These are phyloP conservation scores for Malthinus seriepunctatus DNA, from an alignment of 2,888 invertebrate species.

Conservation along the genomic window DNA sequence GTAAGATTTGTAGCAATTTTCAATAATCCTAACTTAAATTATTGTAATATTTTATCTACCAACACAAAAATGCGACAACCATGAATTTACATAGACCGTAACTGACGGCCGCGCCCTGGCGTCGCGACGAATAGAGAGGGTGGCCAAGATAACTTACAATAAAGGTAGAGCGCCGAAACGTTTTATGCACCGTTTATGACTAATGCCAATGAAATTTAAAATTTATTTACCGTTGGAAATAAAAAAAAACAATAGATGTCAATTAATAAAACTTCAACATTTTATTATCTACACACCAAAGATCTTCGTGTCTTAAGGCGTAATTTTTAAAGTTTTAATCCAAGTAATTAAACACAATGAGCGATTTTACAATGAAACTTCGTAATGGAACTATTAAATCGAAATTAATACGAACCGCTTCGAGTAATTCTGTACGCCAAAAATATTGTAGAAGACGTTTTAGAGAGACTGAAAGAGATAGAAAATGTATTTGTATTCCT, in stretches of 20 bases:
- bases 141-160: slow-evolving; percentile 12
- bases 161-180: neutral
- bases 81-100: slow-evolving; percentile 9
- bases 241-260: slow-evolving; percentile 18
- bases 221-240: neutral
- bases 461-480: slow-evolving; percentile 22
- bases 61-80: slow-evolving; percentile 3
- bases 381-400: slow-evolving; percentile 34
- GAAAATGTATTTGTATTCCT: slow-evolving; percentile 66
- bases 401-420: slow-evolving; percentile 25
- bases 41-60: slow-evolving; percentile 10
- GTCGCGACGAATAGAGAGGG: slow-evolving; percentile 36
- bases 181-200: neutral
- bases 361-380: slow-evolving; percentile 34
- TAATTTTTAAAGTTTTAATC: slow-evolving; percentile 30
- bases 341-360: slow-evolving; percentile 19
- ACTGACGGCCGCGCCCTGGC: slow-evolving; percentile 38
- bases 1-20: neutral
- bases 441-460: slow-evolving; percentile 42
- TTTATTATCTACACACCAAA: slow-evolving; percentile 29
- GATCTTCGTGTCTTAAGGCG: slow-evolving; percentile 22
- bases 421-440: slow-evolving; percentile 15
- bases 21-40: neutral
- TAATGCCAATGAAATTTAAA: neutral
- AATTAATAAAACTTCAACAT: slow-evolving; percentile 22